Evolutionary conservation across 2,888 invertebrate species (phyloP).

Genomic region (Elmis aenea): DNA sequence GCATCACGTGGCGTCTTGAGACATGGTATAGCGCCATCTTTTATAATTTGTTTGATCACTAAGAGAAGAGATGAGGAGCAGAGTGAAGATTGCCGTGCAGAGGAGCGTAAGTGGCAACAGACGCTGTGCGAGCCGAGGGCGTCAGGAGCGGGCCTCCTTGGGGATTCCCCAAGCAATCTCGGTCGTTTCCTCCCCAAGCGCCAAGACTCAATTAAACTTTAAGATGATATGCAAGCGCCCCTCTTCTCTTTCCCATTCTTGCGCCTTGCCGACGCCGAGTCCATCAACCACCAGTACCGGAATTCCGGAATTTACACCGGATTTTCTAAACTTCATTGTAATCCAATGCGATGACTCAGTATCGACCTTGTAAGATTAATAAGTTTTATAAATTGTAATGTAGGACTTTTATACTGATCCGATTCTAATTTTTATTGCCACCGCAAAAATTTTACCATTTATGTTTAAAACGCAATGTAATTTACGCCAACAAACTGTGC

Average conservation of each 20-base stretch:
- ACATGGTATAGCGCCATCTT: conserved; percentile 36
- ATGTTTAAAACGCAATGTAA: no score
- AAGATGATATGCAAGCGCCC: conserved; percentile 57
- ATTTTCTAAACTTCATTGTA: conserved; percentile 13
- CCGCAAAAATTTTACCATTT: no score
- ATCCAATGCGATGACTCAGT: no score
- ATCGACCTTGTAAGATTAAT: no score
- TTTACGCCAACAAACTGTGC: no score
- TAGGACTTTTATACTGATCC: no score
- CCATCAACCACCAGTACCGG: conserved; percentile 28
- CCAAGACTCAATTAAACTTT: conserved; percentile 68
- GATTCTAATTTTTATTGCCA: no score
- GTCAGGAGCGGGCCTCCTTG: conserved; percentile 42
- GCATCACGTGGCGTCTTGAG: conserved; percentile 25
- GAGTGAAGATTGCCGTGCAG: conserved; percentile 30
- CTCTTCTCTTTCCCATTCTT: conserved; percentile 27
- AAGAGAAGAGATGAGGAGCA: conserved; percentile 31
- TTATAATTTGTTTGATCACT: conserved; percentile 48
- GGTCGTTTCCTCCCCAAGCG: conserved; percentile 50
- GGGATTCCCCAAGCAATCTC: conserved; percentile 48
- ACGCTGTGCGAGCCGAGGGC: conserved; percentile 40
- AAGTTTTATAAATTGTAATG: no score
- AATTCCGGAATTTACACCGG: conserved; percentile 27
- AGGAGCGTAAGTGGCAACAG: conserved; percentile 37
- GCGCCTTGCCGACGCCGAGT: conserved; percentile 26